A percentile compares a stretch with the other conserved stretches of the same genome.
phyloP scores from a whole-genome alignment of 35 echinoderm and acorn worm species.

The Acanthaster planci region DNA sequence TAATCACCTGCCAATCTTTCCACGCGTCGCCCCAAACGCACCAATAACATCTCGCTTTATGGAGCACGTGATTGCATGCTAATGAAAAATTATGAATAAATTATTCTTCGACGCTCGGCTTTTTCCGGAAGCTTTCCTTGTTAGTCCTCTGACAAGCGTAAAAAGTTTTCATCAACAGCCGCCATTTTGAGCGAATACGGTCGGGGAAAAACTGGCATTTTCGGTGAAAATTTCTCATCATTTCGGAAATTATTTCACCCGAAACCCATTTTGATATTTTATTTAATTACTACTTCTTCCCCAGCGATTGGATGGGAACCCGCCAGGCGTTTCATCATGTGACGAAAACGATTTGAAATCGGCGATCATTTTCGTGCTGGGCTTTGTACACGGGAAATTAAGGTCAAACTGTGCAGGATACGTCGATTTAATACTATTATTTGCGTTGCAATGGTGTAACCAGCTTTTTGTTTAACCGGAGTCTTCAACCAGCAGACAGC shows the following conservation, averaged over 20 bases:
- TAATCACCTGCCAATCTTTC: constrained; percentile 61
- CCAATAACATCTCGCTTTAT: constrained; percentile 30
- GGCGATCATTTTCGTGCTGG: constrained; percentile 59
- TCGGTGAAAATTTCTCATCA: constrained; percentile 68
- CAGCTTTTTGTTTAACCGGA: constrained; percentile 11
- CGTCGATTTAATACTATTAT: constrained; percentile 10
- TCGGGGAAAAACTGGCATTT: constrained; percentile 73
- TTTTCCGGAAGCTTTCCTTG: constrained; percentile 97
- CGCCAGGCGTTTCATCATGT: constrained; percentile 55
- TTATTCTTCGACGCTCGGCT: constrained; percentile 86
- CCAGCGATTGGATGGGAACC: constrained; percentile 22
- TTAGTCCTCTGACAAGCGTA: constrained; percentile 98
- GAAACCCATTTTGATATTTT: constrained; percentile 58
- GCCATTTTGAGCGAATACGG: constrained; percentile 91
- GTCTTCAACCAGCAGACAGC: neutral
- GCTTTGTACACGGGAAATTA: constrained; percentile 82
- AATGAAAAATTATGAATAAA: constrained; percentile 81
- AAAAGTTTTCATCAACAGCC: constrained; percentile 99
- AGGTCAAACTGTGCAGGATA: neutral
- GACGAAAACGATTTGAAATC: constrained; percentile 42
- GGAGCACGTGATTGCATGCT: constrained; percentile 63
- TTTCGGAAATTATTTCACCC: constrained; percentile 53
- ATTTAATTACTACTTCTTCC: constrained; percentile 42
- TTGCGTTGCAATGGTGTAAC: neutral
- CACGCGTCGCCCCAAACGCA: constrained; percentile 17